Evolutionary conservation across 92 coral and sea anemone genomes (phyloP), one percentile per base, ranked within the genome.

Genomic region (Bergia sp.): DNA sequence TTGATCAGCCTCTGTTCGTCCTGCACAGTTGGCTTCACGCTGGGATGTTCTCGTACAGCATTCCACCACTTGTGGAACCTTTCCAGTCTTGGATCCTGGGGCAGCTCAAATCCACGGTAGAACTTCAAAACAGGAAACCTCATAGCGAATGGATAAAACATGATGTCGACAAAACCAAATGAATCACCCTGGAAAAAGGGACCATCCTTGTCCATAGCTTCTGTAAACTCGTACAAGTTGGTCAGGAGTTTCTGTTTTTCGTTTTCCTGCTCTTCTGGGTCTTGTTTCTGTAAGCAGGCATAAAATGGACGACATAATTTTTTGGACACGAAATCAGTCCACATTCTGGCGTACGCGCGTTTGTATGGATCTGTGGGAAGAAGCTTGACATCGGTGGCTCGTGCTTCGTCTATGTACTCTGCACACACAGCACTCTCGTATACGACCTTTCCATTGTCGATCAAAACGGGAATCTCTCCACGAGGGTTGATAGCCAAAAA

Each of bases 401-500:
- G 93, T 29, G 91, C 94, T 53, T 94, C 97, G 45, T 94, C 97
- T 53, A 94, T 81, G 49, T 92, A 94, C 40, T 94, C 95, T 20
- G 93, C 90, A 79, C 97, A 94, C 36, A 94, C 71, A 15, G 89
- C 76, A 55, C 97, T 94, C 82, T 94, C 97, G 42, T 94, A 93
- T 84, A 94, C 61, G 11, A 91, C 72, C 8, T 85, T 89, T 49
- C 92, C 94, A 37, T 86, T 87, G 79, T 94, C 92, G 10, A 88
- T 53, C 53, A 93, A 84, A 1, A 90, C 94, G 4, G 97, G 94
- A 18, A 94, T 91, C 44, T 89, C 88, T 15, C 97, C 97, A 50
- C 90, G 91, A 0, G 97, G 97, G 67, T 92, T 94, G 81, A 94
- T 81, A 3, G 95, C 91, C 74, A 94, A 90, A 93, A 95, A 94